Evolutionary conservation across 2,797 vertebrate genomes (phyloP).

Genomic region (Sebastes vulpes): DNA sequence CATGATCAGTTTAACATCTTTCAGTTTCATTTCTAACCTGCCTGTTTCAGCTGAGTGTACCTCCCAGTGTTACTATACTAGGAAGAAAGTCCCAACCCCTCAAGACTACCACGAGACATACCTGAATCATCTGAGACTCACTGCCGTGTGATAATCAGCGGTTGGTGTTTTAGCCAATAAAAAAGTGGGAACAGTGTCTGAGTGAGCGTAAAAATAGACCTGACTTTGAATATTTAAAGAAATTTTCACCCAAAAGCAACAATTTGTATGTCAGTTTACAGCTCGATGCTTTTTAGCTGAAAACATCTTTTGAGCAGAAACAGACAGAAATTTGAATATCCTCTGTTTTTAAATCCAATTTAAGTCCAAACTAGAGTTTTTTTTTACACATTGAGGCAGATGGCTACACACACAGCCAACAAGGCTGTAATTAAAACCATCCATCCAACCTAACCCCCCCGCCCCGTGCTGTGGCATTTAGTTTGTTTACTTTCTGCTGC

Average conservation of each 20-base stretch:
- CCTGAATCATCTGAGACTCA: not conserved
- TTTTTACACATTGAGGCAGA: slow-evolving; percentile 21
- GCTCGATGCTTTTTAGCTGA: not conserved
- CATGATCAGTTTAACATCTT: not conserved
- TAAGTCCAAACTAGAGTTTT: slow-evolving; percentile 1
- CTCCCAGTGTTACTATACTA: not conserved
- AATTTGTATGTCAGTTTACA: not conserved
- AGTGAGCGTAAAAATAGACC: not conserved
- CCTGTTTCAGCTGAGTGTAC: not conserved
- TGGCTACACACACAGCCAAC: slow-evolving; percentile 11
- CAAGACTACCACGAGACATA: not conserved
- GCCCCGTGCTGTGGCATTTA: slow-evolving; percentile 24
- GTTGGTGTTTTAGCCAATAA: not conserved
- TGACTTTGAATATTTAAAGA: not conserved
- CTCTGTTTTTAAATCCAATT: slow-evolving; percentile 17
- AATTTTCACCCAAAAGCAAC: not conserved
- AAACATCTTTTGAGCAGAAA: not conserved
- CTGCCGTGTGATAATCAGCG: not conserved
- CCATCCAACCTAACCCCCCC: slow-evolving; percentile 12
- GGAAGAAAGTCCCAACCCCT: not conserved
- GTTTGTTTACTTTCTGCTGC: slow-evolving; percentile 65
- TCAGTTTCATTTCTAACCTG: not conserved
- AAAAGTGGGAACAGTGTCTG: not conserved
- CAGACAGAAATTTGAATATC: not conserved
- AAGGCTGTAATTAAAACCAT: slow-evolving; percentile 53